Percentiles rank a stretch among this genome's conserved stretches.
Evolutionary conservation across 2,113 vertebrate species (phyloP).

Genomic region (Montifringilla adamsi): DNA sequence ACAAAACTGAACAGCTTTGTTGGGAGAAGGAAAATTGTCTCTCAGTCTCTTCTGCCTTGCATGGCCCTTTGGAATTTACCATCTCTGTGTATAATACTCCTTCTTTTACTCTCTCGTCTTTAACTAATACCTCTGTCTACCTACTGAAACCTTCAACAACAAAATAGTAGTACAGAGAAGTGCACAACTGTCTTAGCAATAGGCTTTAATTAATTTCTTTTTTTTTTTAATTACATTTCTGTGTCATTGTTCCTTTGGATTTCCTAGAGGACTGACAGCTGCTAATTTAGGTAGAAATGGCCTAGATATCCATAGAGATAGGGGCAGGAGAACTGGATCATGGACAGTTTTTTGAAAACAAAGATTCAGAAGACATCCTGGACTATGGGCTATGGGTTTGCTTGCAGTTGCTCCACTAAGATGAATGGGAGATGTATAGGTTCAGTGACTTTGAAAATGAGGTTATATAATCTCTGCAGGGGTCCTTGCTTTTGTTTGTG

Average conservation of each 20-base stretch:
- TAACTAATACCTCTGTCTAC: not conserved
- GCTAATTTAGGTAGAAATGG: not conserved
- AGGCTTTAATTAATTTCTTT: not conserved
- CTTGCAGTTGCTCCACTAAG: not conserved
- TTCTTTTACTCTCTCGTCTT: not conserved
- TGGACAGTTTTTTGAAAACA: not conserved
- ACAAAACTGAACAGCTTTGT: not conserved
- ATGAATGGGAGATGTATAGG: not conserved
- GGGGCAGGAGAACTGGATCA: fast-evolving
- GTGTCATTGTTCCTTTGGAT: not conserved
- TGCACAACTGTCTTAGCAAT: not conserved
- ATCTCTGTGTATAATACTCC: not conserved
- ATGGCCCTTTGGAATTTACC: not conserved
- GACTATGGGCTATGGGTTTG: not conserved
- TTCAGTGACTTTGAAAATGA: not conserved
- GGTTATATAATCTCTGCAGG: not conserved
- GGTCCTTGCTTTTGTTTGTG: not conserved
- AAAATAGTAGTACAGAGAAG: not conserved
- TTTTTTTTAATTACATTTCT: not conserved
- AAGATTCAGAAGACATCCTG: not conserved
- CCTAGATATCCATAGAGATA: not conserved
- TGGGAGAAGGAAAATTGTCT: not conserved
- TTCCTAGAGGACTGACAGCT: not conserved
- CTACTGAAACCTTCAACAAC: not conserved
- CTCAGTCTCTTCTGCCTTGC: not conserved